Evolutionary conservation across 2,888 invertebrate species (phyloP), one percentile per base, ranked within the genome.

Genomic region (Drosophila pseudotakahashii): DNA sequence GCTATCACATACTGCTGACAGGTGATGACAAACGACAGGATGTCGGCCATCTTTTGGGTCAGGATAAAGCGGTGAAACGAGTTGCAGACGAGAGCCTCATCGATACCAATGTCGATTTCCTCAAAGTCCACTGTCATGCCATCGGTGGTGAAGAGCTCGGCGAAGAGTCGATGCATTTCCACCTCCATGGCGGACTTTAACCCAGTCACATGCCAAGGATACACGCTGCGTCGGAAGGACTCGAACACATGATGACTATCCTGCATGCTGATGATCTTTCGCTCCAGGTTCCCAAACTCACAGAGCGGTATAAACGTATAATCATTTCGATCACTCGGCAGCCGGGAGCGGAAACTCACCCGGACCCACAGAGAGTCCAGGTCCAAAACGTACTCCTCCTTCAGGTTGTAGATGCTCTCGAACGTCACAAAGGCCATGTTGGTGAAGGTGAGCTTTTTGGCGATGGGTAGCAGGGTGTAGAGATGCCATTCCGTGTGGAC

Each of bases 381-480:
- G 23, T 84, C 53, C 11, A 78, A 9, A 0, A n/a, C 2, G 30
- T 78, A 63, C 0, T 78, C 77, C 0, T 76, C 73, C 32, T 48
- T 68, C 0, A 82, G 1, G 50, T 87, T 85, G 37, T 90, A 90
- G 11, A 90, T 78, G 13, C 90, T 89, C 32, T 86, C 90, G 1
- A 90, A 68, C 0, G 74, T 76, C 11, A 90, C 57, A 41, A 88
- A 90, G 0, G 76, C 75, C 66, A 88, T 66, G 51, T 90, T 90
- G 26, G 76, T 76, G 26, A 89, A 77, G 0, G 47, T 62, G 1
- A 79, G 16, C 23, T 81, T 62, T 34, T 84, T 89, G 34, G 82
- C 68, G 11, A 90, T 70, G 14, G 89, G 90, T 44, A 89, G 73
- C 10, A 90, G 62, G 0, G 90, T 89, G 45, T 90, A 89, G 5